These are phyloP conservation scores for Myotis vivesi DNA, from an alignment of 2,797 vertebrate genomes.

Conservation along the genomic window DNA sequence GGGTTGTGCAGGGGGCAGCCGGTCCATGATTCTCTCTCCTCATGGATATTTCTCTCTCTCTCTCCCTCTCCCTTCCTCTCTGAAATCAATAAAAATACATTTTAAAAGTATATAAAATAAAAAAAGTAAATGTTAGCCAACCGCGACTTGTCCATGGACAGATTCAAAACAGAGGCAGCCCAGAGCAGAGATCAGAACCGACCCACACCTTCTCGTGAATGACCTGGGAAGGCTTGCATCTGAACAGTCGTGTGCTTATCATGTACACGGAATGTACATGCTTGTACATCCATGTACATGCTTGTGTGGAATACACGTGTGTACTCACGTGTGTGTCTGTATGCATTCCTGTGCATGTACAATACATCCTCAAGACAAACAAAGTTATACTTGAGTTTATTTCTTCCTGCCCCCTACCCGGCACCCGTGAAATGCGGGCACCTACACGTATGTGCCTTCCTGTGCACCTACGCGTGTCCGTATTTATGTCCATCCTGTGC, in stretches of 20 bases:
- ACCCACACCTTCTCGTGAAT: too few species aligned
- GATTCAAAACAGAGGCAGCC: neutral
- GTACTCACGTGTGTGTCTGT: neutral
- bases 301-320: neutral
- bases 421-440: neutral
- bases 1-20: too few species aligned
- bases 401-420: too few species aligned
- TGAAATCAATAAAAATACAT: too few species aligned
- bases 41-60: too few species aligned
- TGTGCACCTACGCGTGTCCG: too few species aligned
- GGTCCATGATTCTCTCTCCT: too few species aligned
- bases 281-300: neutral
- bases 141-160: fast-evolving
- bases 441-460: too few species aligned
- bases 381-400: neutral
- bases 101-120: too few species aligned
- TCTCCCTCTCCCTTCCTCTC: too few species aligned
- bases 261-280: fast-evolving
- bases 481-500: too few species aligned
- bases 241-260: fast-evolving
- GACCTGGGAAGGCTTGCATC: neutral
- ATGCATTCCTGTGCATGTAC: neutral
- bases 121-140: neutral
- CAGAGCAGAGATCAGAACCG: too few species aligned
- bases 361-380: neutral